Percentiles rank a stretch among this genome's conserved stretches.
Conservation (phyloP, 2,113 vertebrate species). For the Amphilophus citrinellus region DNA sequence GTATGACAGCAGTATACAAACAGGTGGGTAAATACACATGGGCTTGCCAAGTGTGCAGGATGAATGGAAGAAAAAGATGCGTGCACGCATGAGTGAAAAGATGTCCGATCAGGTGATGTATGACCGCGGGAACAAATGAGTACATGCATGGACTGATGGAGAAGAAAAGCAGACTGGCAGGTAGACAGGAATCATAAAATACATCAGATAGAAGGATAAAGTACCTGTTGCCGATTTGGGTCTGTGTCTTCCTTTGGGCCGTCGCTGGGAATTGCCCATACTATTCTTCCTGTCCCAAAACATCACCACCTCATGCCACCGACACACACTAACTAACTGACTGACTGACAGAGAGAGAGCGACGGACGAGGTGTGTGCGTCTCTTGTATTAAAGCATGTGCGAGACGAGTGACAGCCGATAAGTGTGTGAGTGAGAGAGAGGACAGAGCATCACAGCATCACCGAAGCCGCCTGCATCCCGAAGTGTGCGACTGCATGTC, state of each 20-base stretch:
- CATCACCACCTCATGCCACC: conserved; percentile 82
- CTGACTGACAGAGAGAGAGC: conserved; percentile 27
- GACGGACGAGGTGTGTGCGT: conserved; percentile 2
- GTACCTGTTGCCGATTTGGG: conserved; percentile 84
- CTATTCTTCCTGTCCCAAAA: conserved; percentile 85
- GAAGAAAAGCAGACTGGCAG: not conserved
- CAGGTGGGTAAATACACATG: not conserved
- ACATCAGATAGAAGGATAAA: conserved; percentile 7
- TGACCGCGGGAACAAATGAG: not conserved
- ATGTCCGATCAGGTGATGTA: not conserved
- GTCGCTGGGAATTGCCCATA: conserved; percentile 84
- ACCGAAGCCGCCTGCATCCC: conserved; percentile 31
- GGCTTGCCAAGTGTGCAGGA: not conserved
- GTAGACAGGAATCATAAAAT: not conserved
- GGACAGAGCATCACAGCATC: conserved; percentile 58
- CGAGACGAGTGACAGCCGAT: not conserved
- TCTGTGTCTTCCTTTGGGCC: conserved; percentile 84
- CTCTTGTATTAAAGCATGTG: conserved; percentile 37
- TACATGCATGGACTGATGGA: not conserved
- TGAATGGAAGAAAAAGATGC: not conserved
- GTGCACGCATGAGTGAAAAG: not conserved
- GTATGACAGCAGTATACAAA: not conserved
- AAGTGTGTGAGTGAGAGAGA: conserved; percentile 14
- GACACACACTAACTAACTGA: conserved; percentile 58
- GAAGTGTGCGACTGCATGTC: conserved; percentile 45